Evolutionary conservation across 1,140 invertebrate species (phyloP).

Genomic region (Goniozus legneri): DNA sequence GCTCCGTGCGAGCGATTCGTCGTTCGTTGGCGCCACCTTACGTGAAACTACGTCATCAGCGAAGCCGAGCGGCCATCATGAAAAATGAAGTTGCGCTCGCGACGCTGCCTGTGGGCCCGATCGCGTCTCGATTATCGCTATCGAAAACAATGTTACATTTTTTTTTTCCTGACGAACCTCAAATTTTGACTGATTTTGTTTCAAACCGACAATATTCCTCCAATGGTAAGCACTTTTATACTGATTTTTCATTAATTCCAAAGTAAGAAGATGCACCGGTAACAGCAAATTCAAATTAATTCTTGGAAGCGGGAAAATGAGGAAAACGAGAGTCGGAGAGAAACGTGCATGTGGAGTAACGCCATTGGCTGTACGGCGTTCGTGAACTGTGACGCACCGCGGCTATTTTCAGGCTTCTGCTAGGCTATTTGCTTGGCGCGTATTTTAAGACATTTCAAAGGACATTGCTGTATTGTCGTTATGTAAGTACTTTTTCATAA

Average conservation of each 20-base stretch:
- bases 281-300: background rate
- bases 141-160: too few relatives aligned
- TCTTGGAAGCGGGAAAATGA: background rate
- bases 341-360: conserved; percentile 49
- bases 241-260: too few relatives aligned
- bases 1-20: conserved; percentile 25
- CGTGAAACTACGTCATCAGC: too few relatives aligned
- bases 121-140: background rate
- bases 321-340: conserved; percentile 13
- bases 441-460: conserved; percentile 53
- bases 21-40: conserved; percentile 23
- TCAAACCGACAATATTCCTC: too few relatives aligned
- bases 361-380: conserved; percentile 39
- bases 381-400: conserved; percentile 34
- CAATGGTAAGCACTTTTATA: too few relatives aligned
- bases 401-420: conserved; percentile 48
- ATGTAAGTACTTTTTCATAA: conserved; percentile 48
- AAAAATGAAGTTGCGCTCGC: too few relatives aligned
- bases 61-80: too few relatives aligned
- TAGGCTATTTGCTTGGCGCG: conserved; percentile 53
- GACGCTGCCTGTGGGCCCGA: background rate
- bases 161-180: too few relatives aligned
- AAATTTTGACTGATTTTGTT: too few relatives aligned
- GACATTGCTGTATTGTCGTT: conserved; percentile 34
- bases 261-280: too few relatives aligned